Base-by-base conservation (phyloP, 2,888 invertebrate genomes). In the Sympetrum striolatum region DNA sequence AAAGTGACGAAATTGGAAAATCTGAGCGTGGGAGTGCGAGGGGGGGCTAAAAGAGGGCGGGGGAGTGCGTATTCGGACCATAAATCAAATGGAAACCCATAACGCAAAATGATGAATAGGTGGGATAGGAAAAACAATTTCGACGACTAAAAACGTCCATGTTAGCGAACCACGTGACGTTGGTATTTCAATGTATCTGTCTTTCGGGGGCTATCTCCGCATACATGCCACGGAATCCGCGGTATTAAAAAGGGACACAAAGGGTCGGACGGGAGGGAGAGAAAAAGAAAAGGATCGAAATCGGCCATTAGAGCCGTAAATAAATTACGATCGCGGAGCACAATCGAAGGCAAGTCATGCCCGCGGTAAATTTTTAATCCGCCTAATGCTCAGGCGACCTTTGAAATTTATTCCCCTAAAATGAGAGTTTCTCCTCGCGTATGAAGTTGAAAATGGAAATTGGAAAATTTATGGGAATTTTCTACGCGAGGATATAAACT, bases 1-100 rank as follows among this genome's bases (percentile, higher is more conserved):
- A 82, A 82, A 82, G 82, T 82, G 82, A 82, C 82, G 82, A 82
- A 82, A 82, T 82, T 82, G 82, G 82, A 82, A 82, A 82, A 82
- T 82, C 82, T 82, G 82, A 53, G 58, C 82, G 82, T 35, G 53
- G 58, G 82, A 35, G 22, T 58, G 58, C 22, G 18, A 58, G 2
- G 8, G 35, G 18, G 58, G 25, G 39, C 39, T 39, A 39, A 39
- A 39, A 6, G 39, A 39, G 39, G 53, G 60, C 3, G 60, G 86
- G 22, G 86, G 86, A 12, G n/a, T 37, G 58, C 31, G 86, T 37
- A 86, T 37, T 86, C 60, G 39, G 35, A 58, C 86, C 86, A 86
- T 86, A 86, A 86, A 86, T 86, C 86, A 86, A 86, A 64, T 64
- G 60, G 60, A 86, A 60, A 86, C 60, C 86, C 86, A 86, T 86